phyloP scores from a whole-genome alignment of 2,113 vertebrate genomes.

The Geococcyx californianus region DNA sequence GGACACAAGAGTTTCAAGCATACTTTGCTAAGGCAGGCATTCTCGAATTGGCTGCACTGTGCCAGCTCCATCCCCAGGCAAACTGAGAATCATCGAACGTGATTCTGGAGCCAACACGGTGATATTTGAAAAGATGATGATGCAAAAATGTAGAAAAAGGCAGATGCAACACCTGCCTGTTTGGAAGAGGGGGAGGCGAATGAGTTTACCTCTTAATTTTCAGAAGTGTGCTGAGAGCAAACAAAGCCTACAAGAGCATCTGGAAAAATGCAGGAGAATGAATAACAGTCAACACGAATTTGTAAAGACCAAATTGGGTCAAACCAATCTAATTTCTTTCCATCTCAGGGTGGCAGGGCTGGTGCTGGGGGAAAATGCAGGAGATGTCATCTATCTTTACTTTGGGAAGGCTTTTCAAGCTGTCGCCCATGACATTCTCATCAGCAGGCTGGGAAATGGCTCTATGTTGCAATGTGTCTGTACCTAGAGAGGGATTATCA shows the following conservation, averaged over 20 bases:
- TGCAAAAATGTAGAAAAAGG: not conserved
- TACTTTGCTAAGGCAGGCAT: not conserved
- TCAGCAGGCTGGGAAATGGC: not conserved
- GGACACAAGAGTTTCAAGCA: not conserved
- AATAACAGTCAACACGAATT: not conserved
- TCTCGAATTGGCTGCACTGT: rapidly evolving
- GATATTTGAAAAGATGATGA: not conserved
- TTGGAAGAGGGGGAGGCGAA: not conserved
- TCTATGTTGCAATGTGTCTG: not conserved
- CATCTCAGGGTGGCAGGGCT: not conserved
- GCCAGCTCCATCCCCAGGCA: not conserved
- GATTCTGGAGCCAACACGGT: rapidly evolving
- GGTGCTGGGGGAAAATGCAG: not conserved
- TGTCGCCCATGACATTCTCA: slow-evolving; percentile 4
- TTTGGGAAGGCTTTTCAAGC: not conserved
- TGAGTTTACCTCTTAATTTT: not conserved
- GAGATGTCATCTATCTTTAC: slow-evolving; percentile 11
- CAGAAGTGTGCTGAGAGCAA: not conserved
- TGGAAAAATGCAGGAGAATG: not conserved
- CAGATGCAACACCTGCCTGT: not conserved
- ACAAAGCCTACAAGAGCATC: not conserved
- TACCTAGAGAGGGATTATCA: not conserved
- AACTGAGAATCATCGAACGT: rapidly evolving
- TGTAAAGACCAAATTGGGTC: slow-evolving; percentile 30
- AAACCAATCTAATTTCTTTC: slow-evolving; percentile 31